Conservation (phyloP, 2,888 invertebrate species). For the Dione vanillae region DNA sequence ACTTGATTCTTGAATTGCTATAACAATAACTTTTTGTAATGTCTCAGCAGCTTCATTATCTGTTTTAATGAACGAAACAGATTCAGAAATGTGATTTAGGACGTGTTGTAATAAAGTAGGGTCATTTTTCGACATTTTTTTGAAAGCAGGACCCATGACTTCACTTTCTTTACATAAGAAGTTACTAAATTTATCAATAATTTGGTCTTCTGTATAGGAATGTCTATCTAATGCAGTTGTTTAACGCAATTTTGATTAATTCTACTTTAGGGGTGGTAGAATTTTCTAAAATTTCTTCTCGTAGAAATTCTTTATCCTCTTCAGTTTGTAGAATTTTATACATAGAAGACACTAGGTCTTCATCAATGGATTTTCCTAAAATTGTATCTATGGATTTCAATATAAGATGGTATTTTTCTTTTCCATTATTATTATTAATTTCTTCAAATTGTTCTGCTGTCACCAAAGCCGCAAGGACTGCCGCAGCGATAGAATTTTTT, state of each 20-base stretch:
- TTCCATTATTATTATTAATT: constrained; percentile 78
- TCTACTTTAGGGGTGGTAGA: constrained; percentile 86
- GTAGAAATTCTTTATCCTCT: constrained; percentile 76
- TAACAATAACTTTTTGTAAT: constrained; percentile 87
- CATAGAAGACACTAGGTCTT: constrained; percentile 78
- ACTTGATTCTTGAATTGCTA: constrained; percentile 86
- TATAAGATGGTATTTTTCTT: constrained; percentile 79
- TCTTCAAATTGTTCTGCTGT: constrained; percentile 81
- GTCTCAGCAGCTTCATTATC: constrained; percentile 87
- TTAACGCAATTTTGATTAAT: constrained; percentile 84
- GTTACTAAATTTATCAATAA: constrained; percentile 86
- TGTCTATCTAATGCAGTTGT: constrained; percentile 71
- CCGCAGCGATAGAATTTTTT: constrained; percentile 81
- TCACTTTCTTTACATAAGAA: constrained; percentile 86
- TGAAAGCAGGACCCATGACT: constrained; percentile 86
- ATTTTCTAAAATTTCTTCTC: constrained; percentile 79
- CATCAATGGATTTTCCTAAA: constrained; percentile 77
- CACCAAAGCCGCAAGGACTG: constrained; percentile 79
- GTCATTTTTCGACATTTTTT: constrained; percentile 86
- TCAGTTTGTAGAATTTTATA: constrained; percentile 79
- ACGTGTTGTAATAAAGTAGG: constrained; percentile 85
- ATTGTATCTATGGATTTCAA: constrained; percentile 81
- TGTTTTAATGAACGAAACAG: constrained; percentile 84
- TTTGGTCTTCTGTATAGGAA: constrained; percentile 81
- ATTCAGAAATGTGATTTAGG: constrained; percentile 84